Evolutionary conservation across 2,888 invertebrate genomes (phyloP).

Genomic region (Coremacera marginata): DNA sequence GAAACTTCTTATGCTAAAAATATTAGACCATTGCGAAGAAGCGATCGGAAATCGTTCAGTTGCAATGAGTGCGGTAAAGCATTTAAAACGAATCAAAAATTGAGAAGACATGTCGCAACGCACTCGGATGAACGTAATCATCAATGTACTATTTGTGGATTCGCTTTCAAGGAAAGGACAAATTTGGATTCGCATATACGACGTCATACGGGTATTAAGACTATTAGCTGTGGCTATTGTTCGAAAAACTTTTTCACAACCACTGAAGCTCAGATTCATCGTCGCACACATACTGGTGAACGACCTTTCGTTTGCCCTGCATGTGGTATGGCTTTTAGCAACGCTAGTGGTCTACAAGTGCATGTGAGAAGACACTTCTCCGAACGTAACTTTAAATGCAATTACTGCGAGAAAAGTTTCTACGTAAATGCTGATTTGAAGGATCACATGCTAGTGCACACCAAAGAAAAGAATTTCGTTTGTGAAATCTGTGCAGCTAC

Average conservation of each 20-base stretch:
- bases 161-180: not conserved
- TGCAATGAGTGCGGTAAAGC: slow-evolving; percentile 47
- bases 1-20: no score
- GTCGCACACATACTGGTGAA: slow-evolving; percentile 1
- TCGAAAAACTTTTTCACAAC: not conserved
- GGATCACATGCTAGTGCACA: slow-evolving; percentile 13
- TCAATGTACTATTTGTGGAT: slow-evolving; percentile 9
- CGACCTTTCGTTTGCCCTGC: not conserved
- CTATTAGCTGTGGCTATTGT: not conserved
- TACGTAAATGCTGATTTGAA: not conserved
- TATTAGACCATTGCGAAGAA: no score
- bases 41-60: no score
- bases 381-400: not conserved
- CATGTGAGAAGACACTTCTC: not conserved
- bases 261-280: not conserved
- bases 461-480: slow-evolving; percentile 5
- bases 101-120: slow-evolving; percentile 32
- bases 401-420: not conserved
- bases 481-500: not conserved
- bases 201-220: not conserved
- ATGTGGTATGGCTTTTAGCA: not conserved
- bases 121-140: slow-evolving; percentile 33
- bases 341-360: not conserved
- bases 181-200: not conserved
- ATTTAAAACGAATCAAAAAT: slow-evolving; percentile 27